Evolutionary conservation across 2,888 invertebrate species (phyloP), one percentile per base, ranked within the genome.

Genomic region (Mamestra brassicae): DNA sequence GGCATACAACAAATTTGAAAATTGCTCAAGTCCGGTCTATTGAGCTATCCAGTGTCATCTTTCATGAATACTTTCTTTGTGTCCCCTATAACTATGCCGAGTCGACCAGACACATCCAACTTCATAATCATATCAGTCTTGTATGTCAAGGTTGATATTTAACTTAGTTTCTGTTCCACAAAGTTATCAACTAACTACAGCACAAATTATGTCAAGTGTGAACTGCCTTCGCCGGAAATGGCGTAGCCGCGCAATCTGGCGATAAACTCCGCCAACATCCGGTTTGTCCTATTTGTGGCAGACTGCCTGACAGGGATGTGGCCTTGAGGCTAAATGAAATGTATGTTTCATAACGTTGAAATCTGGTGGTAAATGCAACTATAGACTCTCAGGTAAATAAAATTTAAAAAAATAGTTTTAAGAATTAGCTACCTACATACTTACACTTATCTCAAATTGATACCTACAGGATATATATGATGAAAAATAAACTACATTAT

Each of bases 241-340:
- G 69, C 61, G 57, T 57, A 57, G 67, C 71, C 34, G 55, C 67
- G 75, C 75, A 85, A 81, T 79, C 69, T 72, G 58, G 62, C 36
- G 66, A 71, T 72, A 76, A 74, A 70, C 60, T 63, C 69, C 38
- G 58, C 13, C 60, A 66, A 76, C 60, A 75, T 76, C 71, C 64
- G 47, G 76, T 36, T 34, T 58, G 11, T 52, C 42, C 65, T 73
- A 73, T 76, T 76, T 62, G 61, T 71, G 61, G 61, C 26, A 36
- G 45, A 52, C n/a, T 78, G 57, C 3, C 13, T 57, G 11, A 65
- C 38, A 57, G 54, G 36, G 58, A 38, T 62, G 10, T 36, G 47
- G 36, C 10, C 13, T 58, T 63, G 52, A 38, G 17, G 34, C 2
- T 42, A 66, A 63, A 52, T 36, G 0, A 64, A 52, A 50, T 34